A percentile compares a stretch with the other conserved stretches of the same genome.
Evolutionary conservation across 2,888 invertebrate species (phyloP).

Genomic region (Pseudanteris insignis): DNA sequence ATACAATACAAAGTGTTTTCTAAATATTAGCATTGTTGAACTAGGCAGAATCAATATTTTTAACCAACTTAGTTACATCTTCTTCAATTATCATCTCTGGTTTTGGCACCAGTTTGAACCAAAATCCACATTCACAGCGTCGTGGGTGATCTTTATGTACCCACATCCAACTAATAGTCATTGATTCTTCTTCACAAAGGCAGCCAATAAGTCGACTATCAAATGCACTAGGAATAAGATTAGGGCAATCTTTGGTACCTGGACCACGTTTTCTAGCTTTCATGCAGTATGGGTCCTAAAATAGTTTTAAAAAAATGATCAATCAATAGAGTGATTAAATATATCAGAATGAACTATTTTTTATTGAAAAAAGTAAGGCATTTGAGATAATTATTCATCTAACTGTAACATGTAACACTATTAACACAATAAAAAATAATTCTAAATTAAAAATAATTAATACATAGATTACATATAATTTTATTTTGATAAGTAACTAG

Average conservation of each 20-base stretch:
- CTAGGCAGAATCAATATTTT: slow-evolving; percentile 1
- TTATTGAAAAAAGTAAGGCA: no score
- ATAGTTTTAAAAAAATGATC: slow-evolving; percentile 6
- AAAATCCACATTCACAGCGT: slow-evolving; percentile 95
- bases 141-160: slow-evolving; percentile 88
- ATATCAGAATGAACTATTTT: no score
- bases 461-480: no score
- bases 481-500: no score
- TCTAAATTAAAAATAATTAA: no score
- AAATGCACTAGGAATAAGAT: slow-evolving; percentile 88
- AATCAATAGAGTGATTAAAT: no score
- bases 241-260: slow-evolving; percentile 87
- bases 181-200: slow-evolving; percentile 94
- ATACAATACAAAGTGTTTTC: slow-evolving; percentile 19
- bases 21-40: slow-evolving; percentile 7
- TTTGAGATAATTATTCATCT: no score
- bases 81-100: slow-evolving; percentile 55
- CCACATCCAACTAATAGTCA: slow-evolving; percentile 94
- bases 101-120: slow-evolving; percentile 91
- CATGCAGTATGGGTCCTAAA: slow-evolving; percentile 81
- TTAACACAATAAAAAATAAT: no score
- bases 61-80: slow-evolving; percentile 11
- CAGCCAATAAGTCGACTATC: slow-evolving; percentile 93
- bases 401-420: no score
- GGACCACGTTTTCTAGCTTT: slow-evolving; percentile 82